phyloP scores from a whole-genome alignment of 2,888 invertebrate species.

The Chirona hameri region DNA sequence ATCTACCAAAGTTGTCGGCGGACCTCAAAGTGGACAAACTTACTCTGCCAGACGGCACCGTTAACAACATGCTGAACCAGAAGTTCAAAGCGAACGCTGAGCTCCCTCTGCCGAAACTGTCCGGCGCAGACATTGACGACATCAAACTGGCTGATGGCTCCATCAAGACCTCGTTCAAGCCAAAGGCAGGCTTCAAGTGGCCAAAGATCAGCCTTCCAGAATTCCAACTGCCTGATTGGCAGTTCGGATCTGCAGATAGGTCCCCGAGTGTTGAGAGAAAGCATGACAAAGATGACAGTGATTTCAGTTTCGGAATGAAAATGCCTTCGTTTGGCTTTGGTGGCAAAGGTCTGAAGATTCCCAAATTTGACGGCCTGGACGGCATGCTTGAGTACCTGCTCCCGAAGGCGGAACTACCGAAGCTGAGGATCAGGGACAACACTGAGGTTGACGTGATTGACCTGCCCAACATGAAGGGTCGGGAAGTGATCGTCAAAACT shows the following conservation, averaged over 20 bases:
- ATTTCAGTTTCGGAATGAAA: neutral
- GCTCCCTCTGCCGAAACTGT: neutral
- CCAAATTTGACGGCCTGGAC: neutral
- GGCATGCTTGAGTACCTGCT: neutral
- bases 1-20: neutral
- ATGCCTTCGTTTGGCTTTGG: neutral
- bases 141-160: neutral
- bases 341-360: neutral
- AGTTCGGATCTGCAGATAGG: neutral
- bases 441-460: conserved; percentile 9
- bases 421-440: neutral
- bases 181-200: neutral
- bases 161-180: neutral
- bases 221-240: neutral
- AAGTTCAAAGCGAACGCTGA: neutral
- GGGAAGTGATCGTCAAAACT: neutral
- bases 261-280: neutral
- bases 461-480: neutral
- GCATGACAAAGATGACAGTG: neutral
- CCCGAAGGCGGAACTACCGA: neutral
- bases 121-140: neutral
- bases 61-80: neutral
- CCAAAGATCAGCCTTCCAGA: neutral
- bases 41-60: neutral
- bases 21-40: neutral